Conservation (phyloP, 2,888 invertebrate species). For the Drosophila meridionalis region DNA sequence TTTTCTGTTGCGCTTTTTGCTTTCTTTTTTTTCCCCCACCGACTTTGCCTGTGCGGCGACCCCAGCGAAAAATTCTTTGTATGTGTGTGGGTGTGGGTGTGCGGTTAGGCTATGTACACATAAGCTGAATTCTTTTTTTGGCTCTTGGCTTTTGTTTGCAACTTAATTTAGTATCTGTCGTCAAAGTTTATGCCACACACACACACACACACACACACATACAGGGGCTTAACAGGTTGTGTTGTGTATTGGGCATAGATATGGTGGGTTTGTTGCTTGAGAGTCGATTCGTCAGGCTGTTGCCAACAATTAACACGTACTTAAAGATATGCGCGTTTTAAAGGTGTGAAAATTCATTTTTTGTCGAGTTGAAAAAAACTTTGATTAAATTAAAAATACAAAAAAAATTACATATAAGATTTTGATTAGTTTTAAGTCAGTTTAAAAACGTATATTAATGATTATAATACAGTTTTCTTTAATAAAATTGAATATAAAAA, state of each 20-base stretch:
- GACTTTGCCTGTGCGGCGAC: slow-evolving; percentile 10
- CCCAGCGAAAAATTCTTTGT: slow-evolving; percentile 23
- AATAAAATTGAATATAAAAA: no score
- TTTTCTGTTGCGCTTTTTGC: slow-evolving; percentile 57
- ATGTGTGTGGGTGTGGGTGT: slow-evolving; percentile 13
- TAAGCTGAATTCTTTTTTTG: slow-evolving; percentile 48
- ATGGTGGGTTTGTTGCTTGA: not conserved
- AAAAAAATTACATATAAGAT: no score
- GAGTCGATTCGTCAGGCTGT: slow-evolving; percentile 25
- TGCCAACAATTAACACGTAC: slow-evolving; percentile 40
- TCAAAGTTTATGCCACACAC: slow-evolving; percentile 61
- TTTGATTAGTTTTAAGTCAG: not conserved
- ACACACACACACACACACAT: slow-evolving; percentile 19
- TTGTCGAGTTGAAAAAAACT: not conserved
- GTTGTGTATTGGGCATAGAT: not conserved
- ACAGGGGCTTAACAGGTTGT: slow-evolving; percentile 6
- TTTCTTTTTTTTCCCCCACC: slow-evolving; percentile 10
- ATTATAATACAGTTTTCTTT: no score
- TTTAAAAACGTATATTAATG: not conserved
- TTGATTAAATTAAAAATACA: not conserved
- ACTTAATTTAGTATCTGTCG: slow-evolving; percentile 80
- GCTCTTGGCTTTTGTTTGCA: slow-evolving; percentile 70
- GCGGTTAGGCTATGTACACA: slow-evolving; percentile 43
- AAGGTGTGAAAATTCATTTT: slow-evolving; percentile 1
- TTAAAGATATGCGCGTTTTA: not conserved